Conservation (phyloP, 1,140 invertebrate species). For the Fopius arisanus region DNA sequence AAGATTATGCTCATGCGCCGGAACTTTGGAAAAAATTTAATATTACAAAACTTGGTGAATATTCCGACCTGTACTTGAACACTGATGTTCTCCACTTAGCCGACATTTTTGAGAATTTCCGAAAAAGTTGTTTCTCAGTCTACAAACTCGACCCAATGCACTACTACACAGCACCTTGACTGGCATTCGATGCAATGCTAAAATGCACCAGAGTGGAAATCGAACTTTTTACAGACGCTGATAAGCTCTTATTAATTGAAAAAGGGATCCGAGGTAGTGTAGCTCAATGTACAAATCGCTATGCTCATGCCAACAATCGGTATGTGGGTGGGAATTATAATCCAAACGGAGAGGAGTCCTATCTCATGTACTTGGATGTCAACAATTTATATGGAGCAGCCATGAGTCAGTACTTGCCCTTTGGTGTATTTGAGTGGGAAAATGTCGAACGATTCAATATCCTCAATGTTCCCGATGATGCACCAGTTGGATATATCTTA, state of each 20-base stretch:
- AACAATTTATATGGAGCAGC: too few species aligned
- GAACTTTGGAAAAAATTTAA: constrained; percentile 55
- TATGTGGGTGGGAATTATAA: not conserved
- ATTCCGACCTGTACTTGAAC: constrained; percentile 58
- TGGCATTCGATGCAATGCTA: constrained; percentile 59
- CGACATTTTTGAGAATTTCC: constrained; percentile 65
- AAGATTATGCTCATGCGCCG: constrained; percentile 52
- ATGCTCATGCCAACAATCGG: not conserved
- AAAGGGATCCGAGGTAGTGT: not conserved
- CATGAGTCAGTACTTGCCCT: not conserved
- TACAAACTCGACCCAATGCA: constrained; percentile 51
- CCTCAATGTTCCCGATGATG: constrained; percentile 45
- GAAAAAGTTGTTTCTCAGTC: constrained; percentile 37
- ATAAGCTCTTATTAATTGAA: not conserved
- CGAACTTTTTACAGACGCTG: not conserved
- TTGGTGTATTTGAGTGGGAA: not conserved
- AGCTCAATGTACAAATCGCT: not conserved
- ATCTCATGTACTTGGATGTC: not conserved
- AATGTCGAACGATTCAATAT: not conserved
- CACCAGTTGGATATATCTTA: constrained; percentile 63
- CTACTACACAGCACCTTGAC: constrained; percentile 53
- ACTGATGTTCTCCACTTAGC: constrained; percentile 54
- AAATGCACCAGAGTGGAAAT: constrained; percentile 24
- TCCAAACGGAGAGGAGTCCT: not conserved
- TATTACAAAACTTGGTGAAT: constrained; percentile 54